These are phyloP conservation scores for Rhea pennata DNA, from an alignment of 2,113 vertebrate species.

Conservation along the genomic window DNA sequence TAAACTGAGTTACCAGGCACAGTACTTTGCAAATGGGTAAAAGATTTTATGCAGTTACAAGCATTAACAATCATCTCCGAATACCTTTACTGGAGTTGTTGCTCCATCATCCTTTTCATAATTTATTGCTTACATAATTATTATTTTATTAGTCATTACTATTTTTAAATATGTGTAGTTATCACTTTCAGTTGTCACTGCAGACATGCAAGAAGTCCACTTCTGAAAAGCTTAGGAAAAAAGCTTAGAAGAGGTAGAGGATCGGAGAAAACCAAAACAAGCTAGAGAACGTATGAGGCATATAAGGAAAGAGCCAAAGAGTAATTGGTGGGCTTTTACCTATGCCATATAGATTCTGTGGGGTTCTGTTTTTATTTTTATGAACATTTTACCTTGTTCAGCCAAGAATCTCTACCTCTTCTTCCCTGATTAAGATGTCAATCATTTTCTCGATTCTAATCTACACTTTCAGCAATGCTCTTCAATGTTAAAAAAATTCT, in stretches of 20 bases:
- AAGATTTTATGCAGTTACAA: neutral
- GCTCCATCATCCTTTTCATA: neutral
- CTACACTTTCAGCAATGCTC: neutral
- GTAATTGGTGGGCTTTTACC: neutral
- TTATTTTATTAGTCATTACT: neutral
- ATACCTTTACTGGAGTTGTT: neutral
- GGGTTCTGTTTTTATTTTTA: neutral
- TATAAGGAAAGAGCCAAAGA: neutral
- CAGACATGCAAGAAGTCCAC: neutral
- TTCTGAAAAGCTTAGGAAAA: neutral
- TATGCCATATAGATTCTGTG: neutral
- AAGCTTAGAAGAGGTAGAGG: neutral
- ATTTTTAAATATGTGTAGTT: neutral
- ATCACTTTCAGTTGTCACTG: neutral
- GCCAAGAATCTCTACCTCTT: neutral
- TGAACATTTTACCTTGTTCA: neutral
- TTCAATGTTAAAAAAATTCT: neutral
- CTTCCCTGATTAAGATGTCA: neutral
- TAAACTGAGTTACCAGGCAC: neutral
- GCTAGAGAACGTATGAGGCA: accelerated
- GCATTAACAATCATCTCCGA: neutral
- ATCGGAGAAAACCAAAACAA: neutral
- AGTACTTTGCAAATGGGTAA: neutral
- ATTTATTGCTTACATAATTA: neutral
- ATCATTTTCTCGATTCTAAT: neutral